These are phyloP conservation scores for Chrysemys picta DNA, from an alignment of 2,113 vertebrate genomes.

Conservation along the genomic window DNA sequence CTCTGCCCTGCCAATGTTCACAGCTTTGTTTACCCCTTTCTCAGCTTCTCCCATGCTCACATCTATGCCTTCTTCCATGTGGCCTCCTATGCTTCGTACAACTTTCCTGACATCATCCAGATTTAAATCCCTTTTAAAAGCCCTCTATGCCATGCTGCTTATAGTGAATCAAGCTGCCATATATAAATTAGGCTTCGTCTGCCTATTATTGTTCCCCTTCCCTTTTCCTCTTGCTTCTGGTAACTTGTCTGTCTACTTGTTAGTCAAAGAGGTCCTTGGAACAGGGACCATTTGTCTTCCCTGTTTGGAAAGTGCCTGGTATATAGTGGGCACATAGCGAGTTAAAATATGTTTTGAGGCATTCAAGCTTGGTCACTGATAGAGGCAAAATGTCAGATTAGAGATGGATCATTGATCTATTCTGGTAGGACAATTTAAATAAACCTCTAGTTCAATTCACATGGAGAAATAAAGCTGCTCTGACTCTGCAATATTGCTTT, in stretches of 20 bases:
- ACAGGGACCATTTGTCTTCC: neutral
- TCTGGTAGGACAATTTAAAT: neutral
- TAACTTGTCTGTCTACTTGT: neutral
- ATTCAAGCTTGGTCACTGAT: neutral
- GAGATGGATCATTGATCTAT: neutral
- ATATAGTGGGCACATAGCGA: neutral
- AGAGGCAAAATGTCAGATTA: neutral
- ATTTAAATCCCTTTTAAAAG: neutral
- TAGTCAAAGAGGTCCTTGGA: neutral
- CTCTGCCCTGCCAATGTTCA: fast-evolving
- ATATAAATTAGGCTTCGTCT: neutral
- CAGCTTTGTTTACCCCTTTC: neutral
- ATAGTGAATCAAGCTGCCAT: neutral
- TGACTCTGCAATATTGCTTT: neutral
- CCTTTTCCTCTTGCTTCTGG: neutral
- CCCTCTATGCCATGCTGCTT: neutral
- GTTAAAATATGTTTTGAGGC: neutral
- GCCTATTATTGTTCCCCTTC: neutral
- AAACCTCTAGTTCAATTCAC: neutral
- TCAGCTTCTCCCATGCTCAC: neutral
- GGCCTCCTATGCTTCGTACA: neutral
- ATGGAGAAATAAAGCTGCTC: neutral
- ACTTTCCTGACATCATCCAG: neutral
- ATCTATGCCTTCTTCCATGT: neutral
- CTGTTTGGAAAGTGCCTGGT: neutral